phyloP scores from a whole-genome alignment of 2,113 vertebrate species.

The Odontesthes bonariensis region DNA sequence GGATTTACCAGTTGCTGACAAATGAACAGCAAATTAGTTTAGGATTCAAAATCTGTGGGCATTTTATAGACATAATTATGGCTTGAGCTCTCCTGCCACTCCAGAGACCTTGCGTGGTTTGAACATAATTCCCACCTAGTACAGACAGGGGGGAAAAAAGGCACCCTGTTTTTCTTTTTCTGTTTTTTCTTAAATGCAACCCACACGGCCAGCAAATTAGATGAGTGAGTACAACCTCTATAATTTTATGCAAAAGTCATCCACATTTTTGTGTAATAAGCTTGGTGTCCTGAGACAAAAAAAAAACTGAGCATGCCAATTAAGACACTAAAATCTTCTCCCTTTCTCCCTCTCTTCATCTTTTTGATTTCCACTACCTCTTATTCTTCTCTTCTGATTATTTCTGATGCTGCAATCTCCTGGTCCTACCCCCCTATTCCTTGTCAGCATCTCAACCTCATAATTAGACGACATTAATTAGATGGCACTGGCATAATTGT shows the following conservation, averaged over 20 bases:
- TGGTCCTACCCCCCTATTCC: constrained; percentile 43
- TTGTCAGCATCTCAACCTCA: constrained; percentile 81
- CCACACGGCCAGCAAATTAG: constrained; percentile 63
- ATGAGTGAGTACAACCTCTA: constrained; percentile 51
- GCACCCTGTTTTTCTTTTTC: constrained; percentile 5
- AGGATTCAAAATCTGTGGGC: constrained; percentile 51
- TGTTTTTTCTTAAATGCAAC: constrained; percentile 18
- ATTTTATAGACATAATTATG: constrained; percentile 70
- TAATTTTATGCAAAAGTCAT: constrained; percentile 69
- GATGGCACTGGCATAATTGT: constrained; percentile 84
- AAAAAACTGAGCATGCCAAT: constrained; percentile 57
- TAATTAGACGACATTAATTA: constrained; percentile 84
- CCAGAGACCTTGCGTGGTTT: constrained; percentile 39
- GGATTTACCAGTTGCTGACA: constrained; percentile 42
- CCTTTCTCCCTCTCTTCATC: constrained; percentile 28
- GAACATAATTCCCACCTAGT: constrained; percentile 39
- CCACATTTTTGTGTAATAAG: constrained; percentile 68
- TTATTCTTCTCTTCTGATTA: constrained; percentile 70
- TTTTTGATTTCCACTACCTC: constrained; percentile 22
- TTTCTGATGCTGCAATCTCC: constrained; percentile 68
- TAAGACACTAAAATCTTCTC: constrained; percentile 70
- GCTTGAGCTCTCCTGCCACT: constrained; percentile 51
- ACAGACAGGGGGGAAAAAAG: constrained; percentile 16
- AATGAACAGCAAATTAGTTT: constrained; percentile 65
- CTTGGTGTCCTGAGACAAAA: constrained; percentile 68